Conservation (phyloP, 2,113 vertebrate genomes). For the Myiozetetes cayanensis region DNA sequence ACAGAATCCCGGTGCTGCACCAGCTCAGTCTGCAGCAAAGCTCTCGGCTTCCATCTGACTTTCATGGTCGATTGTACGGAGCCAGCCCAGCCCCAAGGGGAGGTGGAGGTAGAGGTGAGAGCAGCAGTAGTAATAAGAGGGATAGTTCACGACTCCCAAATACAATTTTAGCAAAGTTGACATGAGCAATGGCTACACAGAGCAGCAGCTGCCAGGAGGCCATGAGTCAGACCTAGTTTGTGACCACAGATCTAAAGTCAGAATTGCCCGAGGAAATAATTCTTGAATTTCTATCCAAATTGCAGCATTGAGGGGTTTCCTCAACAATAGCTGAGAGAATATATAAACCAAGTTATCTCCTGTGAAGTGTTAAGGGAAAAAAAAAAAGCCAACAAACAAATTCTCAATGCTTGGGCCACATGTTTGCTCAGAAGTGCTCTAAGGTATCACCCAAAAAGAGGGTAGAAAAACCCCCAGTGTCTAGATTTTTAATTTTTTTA, state of each 20-base stretch:
- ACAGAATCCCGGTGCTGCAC: conserved; percentile 23
- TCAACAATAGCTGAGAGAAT: background rate
- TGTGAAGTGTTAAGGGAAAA: background rate
- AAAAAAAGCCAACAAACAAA: background rate
- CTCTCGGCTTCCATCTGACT: background rate
- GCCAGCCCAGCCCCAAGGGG: conserved; percentile 14
- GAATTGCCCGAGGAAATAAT: background rate
- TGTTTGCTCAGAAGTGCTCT: background rate
- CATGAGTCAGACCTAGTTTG: background rate
- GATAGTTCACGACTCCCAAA: conserved; percentile 24
- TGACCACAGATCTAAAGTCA: background rate
- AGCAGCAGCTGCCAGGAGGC: conserved; percentile 13
- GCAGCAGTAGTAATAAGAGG: background rate
- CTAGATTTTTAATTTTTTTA: background rate
- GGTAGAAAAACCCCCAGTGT: background rate
- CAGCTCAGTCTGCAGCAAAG: conserved; percentile 20
- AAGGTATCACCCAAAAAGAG: background rate
- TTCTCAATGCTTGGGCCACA: background rate
- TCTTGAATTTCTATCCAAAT: background rate
- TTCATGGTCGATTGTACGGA: background rate
- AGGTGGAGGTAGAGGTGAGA: conserved; percentile 32
- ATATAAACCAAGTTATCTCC: background rate
- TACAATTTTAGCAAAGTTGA: conserved; percentile 26
- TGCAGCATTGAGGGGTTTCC: background rate
- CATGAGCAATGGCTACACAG: background rate